Conservation (phyloP, 35 echinoderm and acorn worm species). For the Holothuria glaberrima region DNA sequence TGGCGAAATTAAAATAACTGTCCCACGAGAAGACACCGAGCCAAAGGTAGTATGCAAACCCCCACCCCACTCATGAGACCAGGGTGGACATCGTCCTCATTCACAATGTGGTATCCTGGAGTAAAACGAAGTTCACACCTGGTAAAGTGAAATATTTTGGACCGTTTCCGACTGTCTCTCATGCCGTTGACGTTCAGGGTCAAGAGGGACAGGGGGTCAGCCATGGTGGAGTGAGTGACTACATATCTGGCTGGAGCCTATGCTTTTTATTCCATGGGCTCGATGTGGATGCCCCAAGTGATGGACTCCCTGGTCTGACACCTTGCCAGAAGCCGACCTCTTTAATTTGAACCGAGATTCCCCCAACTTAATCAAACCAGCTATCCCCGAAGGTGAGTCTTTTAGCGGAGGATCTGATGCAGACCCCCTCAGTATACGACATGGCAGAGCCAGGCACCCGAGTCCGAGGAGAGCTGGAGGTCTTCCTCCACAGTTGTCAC, state of each 20-base stretch:
- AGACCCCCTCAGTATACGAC: not conserved
- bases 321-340: not conserved
- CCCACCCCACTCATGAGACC: constrained; percentile 3
- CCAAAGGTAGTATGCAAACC: not conserved
- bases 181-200: not conserved
- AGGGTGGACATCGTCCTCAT: constrained; percentile 1
- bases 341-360: not conserved
- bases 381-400: not conserved
- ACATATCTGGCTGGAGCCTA: not conserved
- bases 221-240: not conserved
- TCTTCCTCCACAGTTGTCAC: not conserved
- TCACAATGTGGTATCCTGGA: not conserved
- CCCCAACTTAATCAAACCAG: not conserved
- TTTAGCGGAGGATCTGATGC: not conserved
- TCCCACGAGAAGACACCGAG: not conserved
- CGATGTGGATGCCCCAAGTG: not conserved
- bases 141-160: not conserved
- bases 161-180: no score
- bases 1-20: constrained; percentile 7
- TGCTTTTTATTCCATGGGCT: not conserved
- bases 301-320: not conserved
- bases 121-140: not conserved
- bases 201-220: not conserved
- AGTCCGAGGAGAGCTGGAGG: not conserved
- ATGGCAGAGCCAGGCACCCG: not conserved